Conservation (phyloP, 2,888 invertebrate species). For the Ptychoptera contaminata region DNA sequence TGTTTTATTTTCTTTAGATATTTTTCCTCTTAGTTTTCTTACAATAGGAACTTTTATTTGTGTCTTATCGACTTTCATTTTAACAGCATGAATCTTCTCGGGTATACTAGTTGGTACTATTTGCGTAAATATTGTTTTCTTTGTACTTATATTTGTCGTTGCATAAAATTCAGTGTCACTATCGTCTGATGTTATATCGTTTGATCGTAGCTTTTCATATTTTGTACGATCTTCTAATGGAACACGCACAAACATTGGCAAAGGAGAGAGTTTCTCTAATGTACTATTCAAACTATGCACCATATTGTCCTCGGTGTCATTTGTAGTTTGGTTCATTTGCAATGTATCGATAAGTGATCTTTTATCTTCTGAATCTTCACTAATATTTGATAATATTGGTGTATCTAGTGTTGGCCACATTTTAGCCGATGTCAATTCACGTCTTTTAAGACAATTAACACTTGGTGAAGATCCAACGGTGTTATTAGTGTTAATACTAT, state of each 20-base stretch:
- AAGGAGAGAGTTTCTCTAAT: neutral
- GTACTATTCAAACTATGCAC: too few relatives aligned
- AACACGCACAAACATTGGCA: conserved; percentile 28
- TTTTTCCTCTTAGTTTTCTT: conserved; percentile 34
- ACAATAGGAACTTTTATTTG: conserved; percentile 27
- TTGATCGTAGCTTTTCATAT: conserved; percentile 56
- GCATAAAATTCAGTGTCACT: conserved; percentile 31
- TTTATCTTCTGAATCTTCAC: conserved; percentile 22
- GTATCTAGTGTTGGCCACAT: neutral
- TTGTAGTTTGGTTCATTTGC: conserved; percentile 5
- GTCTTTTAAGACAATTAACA: neutral
- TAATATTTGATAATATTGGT: conserved; percentile 5
- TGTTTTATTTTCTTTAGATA: conserved; percentile 19
- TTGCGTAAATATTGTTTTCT: conserved; percentile 28
- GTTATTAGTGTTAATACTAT: too few relatives aligned
- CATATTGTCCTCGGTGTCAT: too few relatives aligned
- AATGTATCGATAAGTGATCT: conserved; percentile 21
- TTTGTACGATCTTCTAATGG: conserved; percentile 57
- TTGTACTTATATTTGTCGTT: conserved; percentile 24
- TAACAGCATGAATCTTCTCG: conserved; percentile 37
- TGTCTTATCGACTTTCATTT: conserved; percentile 35
- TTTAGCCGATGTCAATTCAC: conserved; percentile 20
- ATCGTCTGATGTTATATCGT: conserved; percentile 40
- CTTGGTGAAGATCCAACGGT: neutral
- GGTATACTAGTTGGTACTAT: conserved; percentile 36